These are phyloP conservation scores for Circaetus gallicus DNA, from an alignment of 2,113 vertebrate species.

Conservation along the genomic window DNA sequence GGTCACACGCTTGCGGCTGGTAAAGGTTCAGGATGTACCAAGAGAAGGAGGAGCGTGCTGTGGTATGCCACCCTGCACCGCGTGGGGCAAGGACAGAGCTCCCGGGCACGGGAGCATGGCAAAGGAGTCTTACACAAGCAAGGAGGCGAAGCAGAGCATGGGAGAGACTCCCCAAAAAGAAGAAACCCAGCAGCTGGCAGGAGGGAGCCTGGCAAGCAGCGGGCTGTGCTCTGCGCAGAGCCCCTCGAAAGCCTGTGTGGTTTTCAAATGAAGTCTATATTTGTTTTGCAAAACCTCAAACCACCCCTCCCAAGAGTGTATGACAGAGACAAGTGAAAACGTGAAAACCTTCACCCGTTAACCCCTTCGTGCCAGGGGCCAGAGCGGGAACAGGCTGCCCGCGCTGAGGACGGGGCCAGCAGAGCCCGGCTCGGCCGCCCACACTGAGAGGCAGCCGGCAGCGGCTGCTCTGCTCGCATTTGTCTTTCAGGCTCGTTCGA, in stretches of 20 bases:
- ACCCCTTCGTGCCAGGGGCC: background rate
- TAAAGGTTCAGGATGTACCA: background rate
- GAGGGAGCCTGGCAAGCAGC: background rate
- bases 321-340: fast-evolving
- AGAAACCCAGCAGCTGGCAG: background rate
- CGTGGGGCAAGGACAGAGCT: background rate
- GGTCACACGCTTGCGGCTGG: background rate
- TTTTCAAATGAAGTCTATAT: background rate
- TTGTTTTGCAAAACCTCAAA: conserved; percentile 1
- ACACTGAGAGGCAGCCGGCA: background rate
- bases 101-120: fast-evolving
- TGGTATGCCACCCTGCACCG: fast-evolving
- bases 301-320: background rate
- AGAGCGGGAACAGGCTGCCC: background rate
- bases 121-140: background rate
- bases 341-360: background rate
- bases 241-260: background rate
- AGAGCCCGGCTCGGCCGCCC: fast-evolving
- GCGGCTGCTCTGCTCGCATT: background rate
- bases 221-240: background rate
- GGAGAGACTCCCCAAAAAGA: background rate
- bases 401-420: fast-evolving
- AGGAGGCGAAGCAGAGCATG: background rate
- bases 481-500: background rate
- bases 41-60: background rate